Evolutionary conservation across 2,888 invertebrate species (phyloP).

Genomic region (Auanema sp.): DNA sequence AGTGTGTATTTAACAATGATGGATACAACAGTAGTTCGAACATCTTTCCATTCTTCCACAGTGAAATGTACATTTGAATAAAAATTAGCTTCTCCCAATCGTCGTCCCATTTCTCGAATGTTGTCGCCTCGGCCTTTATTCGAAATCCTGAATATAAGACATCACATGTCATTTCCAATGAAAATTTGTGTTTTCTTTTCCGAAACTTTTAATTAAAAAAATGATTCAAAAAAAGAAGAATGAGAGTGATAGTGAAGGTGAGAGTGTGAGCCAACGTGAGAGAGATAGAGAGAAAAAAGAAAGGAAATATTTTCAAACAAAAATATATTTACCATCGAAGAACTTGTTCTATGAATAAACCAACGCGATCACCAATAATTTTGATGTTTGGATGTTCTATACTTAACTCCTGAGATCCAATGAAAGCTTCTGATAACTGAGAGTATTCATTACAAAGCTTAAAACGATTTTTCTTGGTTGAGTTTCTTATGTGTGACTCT

Average conservation of each 20-base stretch:
- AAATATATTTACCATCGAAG: conserved; percentile 31
- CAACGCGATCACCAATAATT: conserved; percentile 29
- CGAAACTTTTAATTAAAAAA: neutral
- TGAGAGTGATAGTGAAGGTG: neutral
- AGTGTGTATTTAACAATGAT: conserved; percentile 29
- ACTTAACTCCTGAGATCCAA: neutral
- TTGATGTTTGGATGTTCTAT: conserved; percentile 16
- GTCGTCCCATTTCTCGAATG: conserved; percentile 22
- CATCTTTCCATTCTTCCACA: conserved; percentile 55
- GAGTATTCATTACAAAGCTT: conserved; percentile 18
- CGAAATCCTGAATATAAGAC: conserved; percentile 12
- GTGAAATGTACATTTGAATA: conserved; percentile 45
- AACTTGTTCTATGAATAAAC: conserved; percentile 31
- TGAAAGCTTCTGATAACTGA: conserved; percentile 7
- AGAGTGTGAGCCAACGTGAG: neutral
- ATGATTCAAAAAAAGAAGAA: neutral
- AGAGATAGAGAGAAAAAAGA: neutral
- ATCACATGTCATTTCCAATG: neutral
- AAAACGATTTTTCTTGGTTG: conserved; percentile 6
- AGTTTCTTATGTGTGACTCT: too few relatives aligned
- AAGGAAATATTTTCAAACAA: neutral
- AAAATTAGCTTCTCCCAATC: conserved; percentile 30
- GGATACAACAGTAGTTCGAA: conserved; percentile 40
- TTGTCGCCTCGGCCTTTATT: conserved; percentile 17
- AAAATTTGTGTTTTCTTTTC: conserved; percentile 9